Base-by-base conservation (phyloP, 2,888 invertebrate species). In the Caenorhabditis wallacei region DNA sequence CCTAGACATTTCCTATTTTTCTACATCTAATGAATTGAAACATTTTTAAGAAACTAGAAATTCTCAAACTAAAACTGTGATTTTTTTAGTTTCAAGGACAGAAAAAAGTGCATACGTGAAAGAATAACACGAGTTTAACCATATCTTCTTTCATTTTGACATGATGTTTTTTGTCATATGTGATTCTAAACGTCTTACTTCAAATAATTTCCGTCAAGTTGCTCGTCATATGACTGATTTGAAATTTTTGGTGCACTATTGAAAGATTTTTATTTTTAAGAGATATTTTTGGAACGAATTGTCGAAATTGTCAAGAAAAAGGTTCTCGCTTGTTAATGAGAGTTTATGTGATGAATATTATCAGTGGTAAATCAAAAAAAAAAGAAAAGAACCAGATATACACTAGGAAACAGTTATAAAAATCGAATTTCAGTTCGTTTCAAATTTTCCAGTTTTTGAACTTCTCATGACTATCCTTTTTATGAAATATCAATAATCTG, bases 111-210 rank as follows among this genome's bases (percentile, higher is more conserved):
- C 22, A 46, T 26, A 43, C 46, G 61, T 63, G 61, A 43, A 46
- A 46, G n/a, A 43, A 46, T n/a, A 63, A 63, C 61, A 63, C 40
- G 61, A 43, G 43, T 40, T 43, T 2, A 22, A 24, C 20, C 46
- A 63, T 63, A 37, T 63, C 61, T 26, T 46, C 61, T 46, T 46
- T 26, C 22, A n/a, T n/a, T 18, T 43, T 63, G 61, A 63, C 61
- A 63, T 63, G 61, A 24, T 63, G 22, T 63, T 40, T 26, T 46
- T 30, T 26, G 46, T 63, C 61, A 63, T n/a, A 20, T 63, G 46
- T 22, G 2, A 46, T 46, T 46, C 61, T 26, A 46, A 59, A 11
- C 18, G 37, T 59, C 2, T 22, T n/a, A 13, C n/a, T 20, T 57
- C 35, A 18, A 0, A 1, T 20, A 22, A 57, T 8, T 13, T 35